These are phyloP conservation scores for Fulica atra DNA, from an alignment of 2,113 vertebrate species.

Conservation along the genomic window DNA sequence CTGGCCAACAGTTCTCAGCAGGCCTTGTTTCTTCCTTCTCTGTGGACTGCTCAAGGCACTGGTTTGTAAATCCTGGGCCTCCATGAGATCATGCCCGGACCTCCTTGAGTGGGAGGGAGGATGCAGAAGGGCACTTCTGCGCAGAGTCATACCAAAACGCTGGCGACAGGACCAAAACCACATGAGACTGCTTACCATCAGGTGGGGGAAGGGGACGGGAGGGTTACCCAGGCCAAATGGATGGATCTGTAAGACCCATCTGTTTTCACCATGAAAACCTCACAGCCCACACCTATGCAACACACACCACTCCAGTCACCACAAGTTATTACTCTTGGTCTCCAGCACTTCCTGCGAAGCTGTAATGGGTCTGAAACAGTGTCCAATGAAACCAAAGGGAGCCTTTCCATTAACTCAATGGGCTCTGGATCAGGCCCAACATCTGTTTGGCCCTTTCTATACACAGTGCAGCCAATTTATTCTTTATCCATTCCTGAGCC, in stretches of 20 bases:
- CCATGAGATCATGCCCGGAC: background rate
- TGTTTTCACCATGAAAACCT: conserved; percentile 55
- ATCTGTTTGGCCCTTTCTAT: conserved; percentile 59
- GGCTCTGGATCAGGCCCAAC: conserved; percentile 48
- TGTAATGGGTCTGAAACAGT: conserved; percentile 29
- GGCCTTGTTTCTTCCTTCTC: background rate
- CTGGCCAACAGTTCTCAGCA: conserved; percentile 23
- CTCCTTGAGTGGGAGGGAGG: background rate
- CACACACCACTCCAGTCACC: conserved; percentile 29
- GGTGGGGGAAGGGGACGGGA: background rate
- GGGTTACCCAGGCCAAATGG: background rate
- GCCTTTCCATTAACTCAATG: conserved; percentile 55
- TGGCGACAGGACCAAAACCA: background rate
- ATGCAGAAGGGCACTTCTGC: background rate
- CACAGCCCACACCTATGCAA: conserved; percentile 53
- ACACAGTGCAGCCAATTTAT: conserved; percentile 31
- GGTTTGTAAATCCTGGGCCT: background rate
- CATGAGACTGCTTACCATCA: background rate
- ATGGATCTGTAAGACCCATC: background rate
- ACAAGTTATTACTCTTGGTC: conserved; percentile 61
- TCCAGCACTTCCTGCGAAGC: conserved; percentile 29
- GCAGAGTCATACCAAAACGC: background rate
- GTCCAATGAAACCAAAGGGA: conserved; percentile 55
- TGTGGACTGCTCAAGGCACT: background rate
- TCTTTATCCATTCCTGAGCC: conserved; percentile 48